These are phyloP conservation scores for Hemibagrus guttatus DNA, from an alignment of 2,797 vertebrate species.

Conservation along the genomic window DNA sequence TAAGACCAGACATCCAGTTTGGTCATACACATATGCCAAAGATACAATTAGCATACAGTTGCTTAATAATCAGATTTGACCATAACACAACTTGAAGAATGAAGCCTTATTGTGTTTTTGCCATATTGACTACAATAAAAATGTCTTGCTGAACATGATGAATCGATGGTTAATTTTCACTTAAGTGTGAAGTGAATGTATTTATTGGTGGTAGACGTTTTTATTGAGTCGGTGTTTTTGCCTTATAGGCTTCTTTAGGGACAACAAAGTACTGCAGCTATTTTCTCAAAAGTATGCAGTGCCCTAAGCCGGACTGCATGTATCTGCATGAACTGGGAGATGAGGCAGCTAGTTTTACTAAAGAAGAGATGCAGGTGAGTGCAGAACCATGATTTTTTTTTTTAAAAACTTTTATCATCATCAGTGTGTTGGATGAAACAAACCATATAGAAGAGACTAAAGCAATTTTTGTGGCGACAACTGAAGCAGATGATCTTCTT, in stretches of 20 bases:
- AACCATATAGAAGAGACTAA: neutral
- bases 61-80: neutral
- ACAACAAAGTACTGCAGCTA: slow-evolving; percentile 99
- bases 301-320: slow-evolving; percentile 99
- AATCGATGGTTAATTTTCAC: neutral
- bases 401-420: neutral
- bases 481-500: neutral
- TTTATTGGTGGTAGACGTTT: neutral
- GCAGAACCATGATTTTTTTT: neutral
- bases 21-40: neutral
- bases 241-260: slow-evolving; percentile 92
- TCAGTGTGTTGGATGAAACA: neutral
- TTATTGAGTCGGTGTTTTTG: slow-evolving; percentile 15
- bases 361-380: slow-evolving; percentile 98
- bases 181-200: neutral
- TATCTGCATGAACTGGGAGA: slow-evolving; percentile 97
- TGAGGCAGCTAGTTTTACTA: slow-evolving; percentile 98
- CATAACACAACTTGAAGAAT: neutral
- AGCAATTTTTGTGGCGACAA: neutral
- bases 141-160: neutral
- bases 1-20: neutral
- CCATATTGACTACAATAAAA: neutral
- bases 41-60: neutral
- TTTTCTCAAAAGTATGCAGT: slow-evolving; percentile 99
- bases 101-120: neutral